Base-by-base conservation (phyloP, 2,113 vertebrate genomes). In the Todiramphus saurophagus region DNA sequence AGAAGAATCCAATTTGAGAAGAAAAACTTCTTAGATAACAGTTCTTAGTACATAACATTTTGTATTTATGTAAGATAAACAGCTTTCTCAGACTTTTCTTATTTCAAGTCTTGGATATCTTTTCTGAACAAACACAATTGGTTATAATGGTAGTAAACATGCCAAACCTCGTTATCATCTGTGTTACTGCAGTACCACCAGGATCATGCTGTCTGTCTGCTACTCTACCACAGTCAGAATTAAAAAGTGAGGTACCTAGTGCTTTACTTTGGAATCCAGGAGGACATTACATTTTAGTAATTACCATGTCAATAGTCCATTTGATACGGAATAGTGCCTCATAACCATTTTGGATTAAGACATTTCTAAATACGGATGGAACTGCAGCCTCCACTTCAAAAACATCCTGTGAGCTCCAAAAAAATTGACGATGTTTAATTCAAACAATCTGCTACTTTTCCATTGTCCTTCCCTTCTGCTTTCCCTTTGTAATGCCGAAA, bases 11-110 rank as follows among this genome's bases (percentile, higher is more conserved):
- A 69, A 37, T 91, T 95, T 87, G 79, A 87, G 92, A 81, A 93
- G 90, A 79, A 92, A 78, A 92, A 80, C 95, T 94, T 86, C 92
- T 96, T 96, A 92, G 77, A 25, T 68, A 78, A 94, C 85, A 85
- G 80, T 62, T 56, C 94, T 81, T 93, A 91, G 74, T 75, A 93
- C 25, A 68, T 44, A 90, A 92, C 69, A 66, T 97, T 97, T 97
- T 97, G 97, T 97, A 97, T 96, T 95, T 97, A 97, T 97, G 97
- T 98, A 97, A 97, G 97, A 97, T 97, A 97, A 95, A 90, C n/a
- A 63, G 83, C 86, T 92, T 78, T 96, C 92, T 96, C 83, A 79
- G 82, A 97, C 94, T 92, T 97, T 97, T 96, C 97, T 97, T 97
- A 95, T 94, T 97, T 96, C 91, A 80, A 73, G 82, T 92, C 92